These are phyloP conservation scores for Himantopus leucocephalus DNA, from an alignment of 2,113 vertebrate genomes.

Conservation along the genomic window DNA sequence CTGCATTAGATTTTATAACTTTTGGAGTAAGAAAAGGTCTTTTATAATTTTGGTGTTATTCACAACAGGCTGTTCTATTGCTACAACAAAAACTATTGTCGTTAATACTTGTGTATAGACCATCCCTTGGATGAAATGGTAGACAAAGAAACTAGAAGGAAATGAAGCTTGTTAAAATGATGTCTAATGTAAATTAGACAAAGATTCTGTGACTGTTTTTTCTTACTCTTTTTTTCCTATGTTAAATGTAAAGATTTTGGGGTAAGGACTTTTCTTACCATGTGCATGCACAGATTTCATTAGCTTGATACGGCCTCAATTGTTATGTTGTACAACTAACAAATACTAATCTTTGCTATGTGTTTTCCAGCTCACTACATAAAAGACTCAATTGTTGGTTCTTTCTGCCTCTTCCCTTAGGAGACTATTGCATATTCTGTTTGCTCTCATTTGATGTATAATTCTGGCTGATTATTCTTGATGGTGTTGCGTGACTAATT, in stretches of 20 bases:
- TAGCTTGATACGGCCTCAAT: background rate
- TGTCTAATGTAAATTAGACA: background rate
- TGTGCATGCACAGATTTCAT: background rate
- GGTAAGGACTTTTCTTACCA: background rate
- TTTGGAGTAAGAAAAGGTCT: background rate
- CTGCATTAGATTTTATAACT: background rate
- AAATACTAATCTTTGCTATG: background rate
- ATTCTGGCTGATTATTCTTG: conserved; percentile 9
- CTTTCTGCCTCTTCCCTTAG: background rate
- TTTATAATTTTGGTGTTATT: background rate
- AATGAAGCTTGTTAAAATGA: background rate
- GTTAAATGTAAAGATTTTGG: background rate
- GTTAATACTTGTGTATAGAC: background rate
- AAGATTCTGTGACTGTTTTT: background rate
- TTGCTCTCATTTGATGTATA: background rate
- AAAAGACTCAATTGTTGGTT: background rate
- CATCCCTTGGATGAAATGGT: background rate
- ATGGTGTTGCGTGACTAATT: background rate
- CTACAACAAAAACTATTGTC: background rate
- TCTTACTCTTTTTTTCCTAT: background rate
- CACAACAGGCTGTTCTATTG: background rate
- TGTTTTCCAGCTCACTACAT: background rate
- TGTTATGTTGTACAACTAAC: background rate
- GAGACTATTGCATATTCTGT: background rate
- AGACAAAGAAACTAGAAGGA: background rate